Evolutionary conservation across 2,888 invertebrate genomes (phyloP), one percentile per base, ranked within the genome.

Genomic region (Tachina grossa): DNA sequence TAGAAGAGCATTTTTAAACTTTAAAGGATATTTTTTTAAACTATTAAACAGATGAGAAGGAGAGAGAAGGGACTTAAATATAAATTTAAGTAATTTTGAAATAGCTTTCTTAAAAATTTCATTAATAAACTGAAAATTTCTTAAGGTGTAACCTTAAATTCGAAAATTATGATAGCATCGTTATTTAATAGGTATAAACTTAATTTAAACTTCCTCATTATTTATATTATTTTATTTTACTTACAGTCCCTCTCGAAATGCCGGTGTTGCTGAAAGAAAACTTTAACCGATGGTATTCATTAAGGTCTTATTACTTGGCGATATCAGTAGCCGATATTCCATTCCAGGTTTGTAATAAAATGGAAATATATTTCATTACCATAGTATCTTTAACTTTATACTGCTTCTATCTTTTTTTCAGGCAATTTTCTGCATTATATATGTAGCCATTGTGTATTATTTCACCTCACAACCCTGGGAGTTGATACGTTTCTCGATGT

Each of bases 321-420:
- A 98, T 98, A 90, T 98, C 98, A 0, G 95, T 98, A 83, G 98
- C 98, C 0, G 99, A 99, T 93, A 94, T 99, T 93, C 99, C 99
- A n/a, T 99, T 99, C 93, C 98, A 98, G 95, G 98, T 98, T 93
- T 6, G 13, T 2, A 43, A 19, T 1, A 43, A 45, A 2, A 41
- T 31, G 5, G 6, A 31, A 31, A 31, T 31, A 59, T 3, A 41
- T 9, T 41, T n/a, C 1, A 5, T 5, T 53, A 9, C 0, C 2
- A 8, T 1, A 43, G 5, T 1, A 14, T 69, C 83, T 68, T 31
- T 57, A 51, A 45, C 14, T 63, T 71, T 80, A 68, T 0, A 49
- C 43, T 66, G 78, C 10, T 69, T 8, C 8, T 47, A 41, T 87
- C 88, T 87, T 94, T 94, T 2, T 94, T 94, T 2, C 94, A 98